Percentiles rank a stretch among this genome's conserved stretches.
Evolutionary conservation across 2,888 invertebrate species (phyloP).

Genomic region (Nemotelus nigrinus): DNA sequence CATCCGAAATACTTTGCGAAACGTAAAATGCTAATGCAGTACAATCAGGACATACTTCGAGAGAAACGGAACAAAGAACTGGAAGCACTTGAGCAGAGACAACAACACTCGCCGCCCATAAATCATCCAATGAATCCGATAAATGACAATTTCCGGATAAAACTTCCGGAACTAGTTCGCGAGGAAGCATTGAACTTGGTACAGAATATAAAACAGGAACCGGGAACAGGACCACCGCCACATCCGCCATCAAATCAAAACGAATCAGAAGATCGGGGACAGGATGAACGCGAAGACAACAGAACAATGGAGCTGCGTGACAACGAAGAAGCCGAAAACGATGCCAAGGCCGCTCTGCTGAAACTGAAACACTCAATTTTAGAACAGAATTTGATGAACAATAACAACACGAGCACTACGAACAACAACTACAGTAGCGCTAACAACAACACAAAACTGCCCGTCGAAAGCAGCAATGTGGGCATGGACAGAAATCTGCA

Average conservation of each 20-base stretch:
- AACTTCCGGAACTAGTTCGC: constrained; percentile 52
- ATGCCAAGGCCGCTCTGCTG: constrained; percentile 53
- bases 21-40: constrained; percentile 63
- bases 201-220: constrained; percentile 55
- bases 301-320: constrained; percentile 23
- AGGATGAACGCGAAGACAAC: constrained; percentile 43
- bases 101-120: constrained; percentile 38
- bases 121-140: constrained; percentile 38
- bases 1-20: constrained; percentile 64
- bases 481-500: constrained; percentile 50
- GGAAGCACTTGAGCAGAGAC: constrained; percentile 47
- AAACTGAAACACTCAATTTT: constrained; percentile 55
- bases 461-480: constrained; percentile 47
- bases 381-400: constrained; percentile 53
- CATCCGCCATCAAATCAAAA: constrained; percentile 12
- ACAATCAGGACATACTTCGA: constrained; percentile 60
- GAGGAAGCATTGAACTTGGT: constrained; percentile 63
- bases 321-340: constrained; percentile 53
- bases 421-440: constrained; percentile 57
- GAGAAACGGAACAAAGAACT: constrained; percentile 61
- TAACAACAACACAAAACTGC: constrained; percentile 48
- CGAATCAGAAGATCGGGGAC: constrained; percentile 23
- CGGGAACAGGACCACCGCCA: constrained; percentile 23
- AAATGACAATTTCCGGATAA: constrained; percentile 50
- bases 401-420: constrained; percentile 54